Evolutionary conservation across 1,140 invertebrate species (phyloP).

Genomic region (Neodiprion virginianus): DNA sequence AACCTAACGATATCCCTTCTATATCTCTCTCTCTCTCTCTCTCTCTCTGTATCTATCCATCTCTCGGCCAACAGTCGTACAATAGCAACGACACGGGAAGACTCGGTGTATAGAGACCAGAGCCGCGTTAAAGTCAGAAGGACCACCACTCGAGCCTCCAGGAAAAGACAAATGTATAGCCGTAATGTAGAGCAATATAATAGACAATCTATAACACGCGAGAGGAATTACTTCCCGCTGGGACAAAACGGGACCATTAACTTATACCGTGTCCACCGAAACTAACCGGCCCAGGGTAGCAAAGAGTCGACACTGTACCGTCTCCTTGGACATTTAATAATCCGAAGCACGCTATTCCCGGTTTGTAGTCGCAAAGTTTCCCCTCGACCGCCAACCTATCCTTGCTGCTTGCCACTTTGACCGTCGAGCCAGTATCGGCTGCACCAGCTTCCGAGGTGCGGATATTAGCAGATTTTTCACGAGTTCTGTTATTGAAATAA

Average conservation of each 20-base stretch:
- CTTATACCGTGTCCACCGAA: background rate
- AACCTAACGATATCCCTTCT: background rate
- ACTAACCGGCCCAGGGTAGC: background rate
- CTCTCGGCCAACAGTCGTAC: background rate
- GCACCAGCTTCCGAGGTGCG: too few relatives aligned
- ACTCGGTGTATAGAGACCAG: background rate
- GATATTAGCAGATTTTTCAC: too few relatives aligned
- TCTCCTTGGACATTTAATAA: constrained; percentile 7
- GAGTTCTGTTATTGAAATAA: too few relatives aligned
- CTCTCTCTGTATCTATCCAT: too few relatives aligned
- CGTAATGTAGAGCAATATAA: background rate
- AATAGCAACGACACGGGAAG: background rate
- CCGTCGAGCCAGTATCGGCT: too few relatives aligned
- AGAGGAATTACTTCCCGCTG: background rate
- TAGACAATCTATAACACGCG: constrained; percentile 4
- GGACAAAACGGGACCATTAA: constrained; percentile 6
- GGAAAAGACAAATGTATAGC: background rate
- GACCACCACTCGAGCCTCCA: background rate
- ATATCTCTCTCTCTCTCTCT: background rate
- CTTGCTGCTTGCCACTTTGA: background rate
- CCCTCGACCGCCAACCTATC: background rate
- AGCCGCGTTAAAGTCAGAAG: background rate
- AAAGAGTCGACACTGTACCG: background rate
- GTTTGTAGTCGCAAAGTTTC: background rate
- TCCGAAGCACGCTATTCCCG: constrained; percentile 3